Base-by-base conservation (phyloP, 1,140 invertebrate species). In the Sinonovacula constricta region DNA sequence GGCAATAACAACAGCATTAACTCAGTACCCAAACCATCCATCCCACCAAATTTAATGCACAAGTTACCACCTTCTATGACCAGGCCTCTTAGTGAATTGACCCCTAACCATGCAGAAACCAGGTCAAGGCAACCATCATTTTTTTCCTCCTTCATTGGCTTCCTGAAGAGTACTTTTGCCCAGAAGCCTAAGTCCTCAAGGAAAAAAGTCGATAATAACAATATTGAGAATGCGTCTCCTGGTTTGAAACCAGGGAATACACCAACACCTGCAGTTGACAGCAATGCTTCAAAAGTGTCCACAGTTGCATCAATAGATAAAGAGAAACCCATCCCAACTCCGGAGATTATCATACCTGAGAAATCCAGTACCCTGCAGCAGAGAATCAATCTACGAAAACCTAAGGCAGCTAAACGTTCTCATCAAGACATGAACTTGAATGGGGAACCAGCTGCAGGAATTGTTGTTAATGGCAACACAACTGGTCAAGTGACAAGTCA, bases 51-150 rank as follows among this genome's bases (percentile, higher is more conserved):
- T 49, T 51, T 56, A 14, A 56, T 56, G 15, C 65, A 60, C 53
- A 76, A 33, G 36, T 67, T 51, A 24, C 24, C n/a, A 45, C 49
- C 67, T 5, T 60, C 68, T 14, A 59, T 74, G 33, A 36, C 39
- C 5, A 65, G 71, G 34, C 33, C 76, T 18, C 66, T 80, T 56
- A 66, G 82, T 28, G 81, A 86, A 53, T 57, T 86, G 59, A 26
- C 81, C 12, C 88, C 87, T 65, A 86, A 87, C 12, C 85, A 87
- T 70, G 67, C 84, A 15, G 85, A 87, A 63, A 65, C 83, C 36
- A 78, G 75, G 28, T 60, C 26, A 22, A 74, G 65, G 33, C 78
- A 81, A 28, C 75, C 83, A 15, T 78, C 83, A 15, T 81, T 86
- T 56, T 65, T 79, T 39, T 56, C 74, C 28, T 84, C 79, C 15